A percentile compares a stretch with the other conserved stretches of the same genome.
phyloP scores from a whole-genome alignment of 1,140 invertebrate species.

The Aradophagus sp. region DNA sequence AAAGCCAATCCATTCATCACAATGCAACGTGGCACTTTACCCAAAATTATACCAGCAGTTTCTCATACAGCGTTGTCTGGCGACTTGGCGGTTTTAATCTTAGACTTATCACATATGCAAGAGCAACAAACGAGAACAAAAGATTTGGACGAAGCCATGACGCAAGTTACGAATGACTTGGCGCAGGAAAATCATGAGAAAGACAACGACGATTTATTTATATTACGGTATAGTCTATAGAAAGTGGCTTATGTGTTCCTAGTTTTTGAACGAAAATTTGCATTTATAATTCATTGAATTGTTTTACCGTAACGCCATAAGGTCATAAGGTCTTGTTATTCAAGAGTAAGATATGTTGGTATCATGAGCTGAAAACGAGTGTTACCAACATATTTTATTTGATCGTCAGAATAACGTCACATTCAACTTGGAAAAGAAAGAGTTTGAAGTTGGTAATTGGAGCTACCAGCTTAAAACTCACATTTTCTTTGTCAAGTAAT shows the following conservation, averaged over 20 bases:
- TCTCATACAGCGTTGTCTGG: slow-evolving; percentile 81
- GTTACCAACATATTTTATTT: too few relatives aligned
- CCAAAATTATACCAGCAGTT: slow-evolving; percentile 67
- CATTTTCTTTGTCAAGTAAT: too few relatives aligned
- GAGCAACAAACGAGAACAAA: slow-evolving; percentile 19
- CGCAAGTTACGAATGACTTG: slow-evolving; percentile 15
- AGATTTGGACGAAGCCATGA: slow-evolving; percentile 24
- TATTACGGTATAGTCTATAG: slow-evolving; percentile 29
- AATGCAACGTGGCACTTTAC: slow-evolving; percentile 55
- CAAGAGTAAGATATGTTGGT: too few relatives aligned
- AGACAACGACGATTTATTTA: slow-evolving; percentile 14
- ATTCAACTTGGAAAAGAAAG: too few relatives aligned
- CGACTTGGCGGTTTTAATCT: slow-evolving; percentile 78
- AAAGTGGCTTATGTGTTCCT: neutral
- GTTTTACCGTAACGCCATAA: too few relatives aligned
- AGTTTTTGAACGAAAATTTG: too few relatives aligned
- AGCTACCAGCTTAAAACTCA: too few relatives aligned
- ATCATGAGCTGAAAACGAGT: too few relatives aligned
- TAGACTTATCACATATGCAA: slow-evolving; percentile 57
- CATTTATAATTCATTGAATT: too few relatives aligned
- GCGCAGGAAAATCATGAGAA: slow-evolving; percentile 14
- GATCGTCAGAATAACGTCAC: too few relatives aligned
- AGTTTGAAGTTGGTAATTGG: too few relatives aligned
- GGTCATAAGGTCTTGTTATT: too few relatives aligned
- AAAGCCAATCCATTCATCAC: slow-evolving; percentile 59